phyloP scores from a whole-genome alignment of 2,113 vertebrate species.

The Dendropsophus ebraccatus region DNA sequence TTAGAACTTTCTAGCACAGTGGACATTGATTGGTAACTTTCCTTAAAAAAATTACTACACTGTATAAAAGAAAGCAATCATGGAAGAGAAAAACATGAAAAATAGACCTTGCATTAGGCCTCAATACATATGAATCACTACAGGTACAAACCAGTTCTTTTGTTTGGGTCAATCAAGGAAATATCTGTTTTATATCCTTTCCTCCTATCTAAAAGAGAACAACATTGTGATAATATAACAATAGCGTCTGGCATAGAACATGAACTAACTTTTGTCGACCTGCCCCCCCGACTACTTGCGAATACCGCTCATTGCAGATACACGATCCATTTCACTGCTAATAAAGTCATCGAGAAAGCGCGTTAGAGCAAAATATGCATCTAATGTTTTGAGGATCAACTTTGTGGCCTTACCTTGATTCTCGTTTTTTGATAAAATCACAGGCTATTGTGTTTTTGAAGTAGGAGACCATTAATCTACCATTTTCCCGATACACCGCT shows the following conservation, averaged over 20 bases:
- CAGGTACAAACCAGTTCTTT: background rate
- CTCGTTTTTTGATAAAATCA: constrained; percentile 52
- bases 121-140: too few species aligned
- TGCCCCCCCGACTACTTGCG: background rate
- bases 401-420: constrained; percentile 54
- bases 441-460: constrained; percentile 40
- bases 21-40: too few species aligned
- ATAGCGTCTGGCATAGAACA: background rate
- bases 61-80: too few species aligned
- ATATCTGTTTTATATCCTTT: background rate
- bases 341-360: constrained; percentile 27
- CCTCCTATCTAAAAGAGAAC: background rate
- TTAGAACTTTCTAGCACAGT: too few species aligned
- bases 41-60: too few species aligned
- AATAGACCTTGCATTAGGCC: too few species aligned
- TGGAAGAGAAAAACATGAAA: too few species aligned
- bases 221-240: background rate
- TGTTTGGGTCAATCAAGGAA: background rate
- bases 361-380: constrained; percentile 49
- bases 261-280: background rate
- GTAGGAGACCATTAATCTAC: constrained; percentile 42
- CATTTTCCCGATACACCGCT: constrained; percentile 21
- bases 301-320: background rate
- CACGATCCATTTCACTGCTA: background rate
- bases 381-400: constrained; percentile 50